Evolutionary conservation across 1,140 invertebrate genomes (phyloP).

Genomic region (Phymorhynchus buccinoides): DNA sequence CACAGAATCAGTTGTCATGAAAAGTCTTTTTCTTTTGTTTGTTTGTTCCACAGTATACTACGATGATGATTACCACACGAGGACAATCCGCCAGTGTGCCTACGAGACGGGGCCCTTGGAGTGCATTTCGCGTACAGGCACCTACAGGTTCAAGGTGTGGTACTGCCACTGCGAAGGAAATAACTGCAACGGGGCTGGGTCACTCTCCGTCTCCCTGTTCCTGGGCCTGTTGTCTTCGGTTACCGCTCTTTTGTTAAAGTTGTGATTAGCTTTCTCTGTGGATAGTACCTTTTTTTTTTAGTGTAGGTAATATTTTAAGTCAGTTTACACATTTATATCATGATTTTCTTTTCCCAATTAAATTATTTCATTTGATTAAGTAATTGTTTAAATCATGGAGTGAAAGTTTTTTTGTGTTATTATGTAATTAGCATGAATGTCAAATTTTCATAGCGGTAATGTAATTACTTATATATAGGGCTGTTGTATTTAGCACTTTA

Average conservation of each 20-base stretch:
- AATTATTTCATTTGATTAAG: no score
- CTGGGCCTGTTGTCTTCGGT: neutral
- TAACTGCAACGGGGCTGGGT: constrained; percentile 27
- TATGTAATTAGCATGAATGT: no score
- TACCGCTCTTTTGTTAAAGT: constrained; percentile 2
- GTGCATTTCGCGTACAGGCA: constrained; percentile 34
- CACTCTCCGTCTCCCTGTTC: constrained; percentile 15
- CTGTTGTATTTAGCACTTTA: no score
- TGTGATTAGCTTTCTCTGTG: constrained; percentile 25
- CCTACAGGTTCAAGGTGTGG: constrained; percentile 32
- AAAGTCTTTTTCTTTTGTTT: neutral
- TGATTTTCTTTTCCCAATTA: no score
- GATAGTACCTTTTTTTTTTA: neutral
- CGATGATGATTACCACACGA: constrained; percentile 28
- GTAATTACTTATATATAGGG: no score
- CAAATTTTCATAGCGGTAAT: no score
- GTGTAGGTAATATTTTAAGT: no score
- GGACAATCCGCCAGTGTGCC: constrained; percentile 35
- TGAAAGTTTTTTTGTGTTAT: no score
- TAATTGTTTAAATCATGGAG: no score
- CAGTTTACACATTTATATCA: no score
- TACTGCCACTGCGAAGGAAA: constrained; percentile 36
- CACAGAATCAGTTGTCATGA: no score
- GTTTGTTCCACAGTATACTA: constrained; percentile 28
- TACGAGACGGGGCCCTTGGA: constrained; percentile 2